Evolutionary conservation across 2,888 invertebrate genomes (phyloP), one percentile per base, ranked within the genome.

Genomic region (Caenorhabditis japonica): DNA sequence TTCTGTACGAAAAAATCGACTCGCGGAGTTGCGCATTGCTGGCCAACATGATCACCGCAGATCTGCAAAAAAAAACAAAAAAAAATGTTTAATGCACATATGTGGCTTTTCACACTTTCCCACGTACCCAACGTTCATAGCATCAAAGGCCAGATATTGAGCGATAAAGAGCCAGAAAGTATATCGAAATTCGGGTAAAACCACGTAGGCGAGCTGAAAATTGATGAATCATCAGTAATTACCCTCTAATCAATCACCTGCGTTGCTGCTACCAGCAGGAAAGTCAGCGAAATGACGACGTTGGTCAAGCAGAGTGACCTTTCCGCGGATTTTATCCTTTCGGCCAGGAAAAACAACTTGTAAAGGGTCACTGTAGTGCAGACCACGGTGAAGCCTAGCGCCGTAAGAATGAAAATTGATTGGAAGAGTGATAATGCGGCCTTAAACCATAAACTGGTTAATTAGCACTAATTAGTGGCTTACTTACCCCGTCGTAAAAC

Each of bases 401-500:
- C 53, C 13, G 41, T 41, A 2, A 49, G 33, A 10, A 64, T 33
- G 41, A 15, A 64, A 7, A 55, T 34, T 4, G 49, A 49, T 43
- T 64, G 64, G 49, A 64, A 56, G 4, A 49, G 8, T 2, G 64
- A 64, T 2, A 64, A 34, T 3, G 47, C 21, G 3, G 64, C 64
- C 64, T 64, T n/a, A n/a, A n/a, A n/a, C n/a, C n/a, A n/a, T n/a
- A n/a, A n/a, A n/a, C n/a, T n/a, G n/a, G n/a, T n/a, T n/a, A n/a
- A n/a, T n/a, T n/a, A n/a, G n/a, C n/a, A n/a, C n/a, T n/a, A n/a
- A n/a, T n/a, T n/a, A n/a, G n/a, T n/a, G n/a, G n/a, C n/a, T n/a
- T n/a, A n/a, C n/a, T n/a, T n/a, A n/a, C n/a, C n/a, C n/a, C n/a
- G n/a, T n/a, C n/a, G n/a, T n/a, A n/a, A 12, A 8, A 8, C 38